phyloP scores from a whole-genome alignment of 2,113 vertebrate genomes.

The Lagopus muta region DNA sequence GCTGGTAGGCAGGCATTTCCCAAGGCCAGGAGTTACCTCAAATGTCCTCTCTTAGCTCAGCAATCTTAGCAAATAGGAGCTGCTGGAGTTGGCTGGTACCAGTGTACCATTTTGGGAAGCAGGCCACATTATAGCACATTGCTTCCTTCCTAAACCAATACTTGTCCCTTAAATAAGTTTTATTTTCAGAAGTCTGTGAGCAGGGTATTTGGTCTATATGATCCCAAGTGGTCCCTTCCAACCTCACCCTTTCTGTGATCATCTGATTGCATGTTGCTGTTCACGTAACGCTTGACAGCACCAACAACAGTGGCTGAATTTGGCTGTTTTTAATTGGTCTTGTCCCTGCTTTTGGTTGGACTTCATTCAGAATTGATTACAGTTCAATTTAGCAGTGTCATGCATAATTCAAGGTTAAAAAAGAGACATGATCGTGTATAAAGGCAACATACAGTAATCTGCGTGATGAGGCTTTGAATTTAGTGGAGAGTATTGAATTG shows the following conservation, averaged over 20 bases:
- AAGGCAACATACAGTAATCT: background rate
- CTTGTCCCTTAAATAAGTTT: background rate
- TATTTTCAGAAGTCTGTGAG: background rate
- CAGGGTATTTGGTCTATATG: too few species aligned
- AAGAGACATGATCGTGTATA: background rate
- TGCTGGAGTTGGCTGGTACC: background rate
- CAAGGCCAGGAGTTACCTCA: background rate
- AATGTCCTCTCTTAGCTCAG: background rate
- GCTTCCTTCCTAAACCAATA: constrained; percentile 47
- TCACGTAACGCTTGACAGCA: background rate
- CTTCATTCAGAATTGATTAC: background rate
- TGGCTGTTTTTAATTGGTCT: background rate
- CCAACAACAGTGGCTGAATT: background rate
- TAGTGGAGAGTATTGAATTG: background rate
- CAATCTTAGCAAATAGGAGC: background rate
- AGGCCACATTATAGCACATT: background rate
- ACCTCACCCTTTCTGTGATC: background rate
- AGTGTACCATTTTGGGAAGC: background rate
- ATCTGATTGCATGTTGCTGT: background rate
- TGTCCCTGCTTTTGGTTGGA: background rate
- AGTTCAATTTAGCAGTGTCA: background rate
- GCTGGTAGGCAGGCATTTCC: background rate
- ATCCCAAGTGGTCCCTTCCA: too few species aligned
- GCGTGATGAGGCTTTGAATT: background rate
- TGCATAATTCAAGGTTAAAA: background rate